Percentiles rank a stretch among this genome's conserved stretches.
Evolutionary conservation across 2,797 vertebrate genomes (phyloP).

Genomic region (Siniperca undulata): DNA sequence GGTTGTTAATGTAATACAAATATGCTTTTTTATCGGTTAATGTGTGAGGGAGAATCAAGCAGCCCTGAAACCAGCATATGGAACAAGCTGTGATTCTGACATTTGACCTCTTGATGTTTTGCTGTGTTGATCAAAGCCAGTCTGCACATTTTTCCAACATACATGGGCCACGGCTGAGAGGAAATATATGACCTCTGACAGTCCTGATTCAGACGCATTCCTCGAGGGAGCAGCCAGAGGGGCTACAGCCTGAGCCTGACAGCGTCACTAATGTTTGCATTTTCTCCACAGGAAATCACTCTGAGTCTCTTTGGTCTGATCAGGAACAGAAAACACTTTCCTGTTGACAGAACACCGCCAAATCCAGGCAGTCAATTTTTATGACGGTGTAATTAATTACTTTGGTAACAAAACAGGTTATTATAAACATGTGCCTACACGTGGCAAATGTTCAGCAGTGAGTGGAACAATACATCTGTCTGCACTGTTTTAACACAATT

Average conservation of each 20-base stretch:
- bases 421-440: constrained; percentile 37
- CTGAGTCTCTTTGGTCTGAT: constrained; percentile 74
- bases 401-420: constrained; percentile 58
- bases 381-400: constrained; percentile 55
- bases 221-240: constrained; percentile 71
- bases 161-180: constrained; percentile 60
- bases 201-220: constrained; percentile 74
- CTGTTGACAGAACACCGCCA: constrained; percentile 63
- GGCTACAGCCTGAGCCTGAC: constrained; percentile 51
- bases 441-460: constrained; percentile 25
- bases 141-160: constrained; percentile 57
- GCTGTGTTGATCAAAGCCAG: constrained; percentile 75
- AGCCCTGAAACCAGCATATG: constrained; percentile 38
- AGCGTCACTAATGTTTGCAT: constrained; percentile 79
- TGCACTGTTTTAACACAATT: constrained; percentile 33
- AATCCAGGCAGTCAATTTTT: constrained; percentile 53
- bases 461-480: constrained; percentile 49
- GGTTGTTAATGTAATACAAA: constrained; percentile 11
- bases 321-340: constrained; percentile 76
- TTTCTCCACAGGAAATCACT: constrained; percentile 84
- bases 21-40: constrained; percentile 21
- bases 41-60: constrained; percentile 31
- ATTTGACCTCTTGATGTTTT: constrained; percentile 64
- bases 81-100: constrained; percentile 57
- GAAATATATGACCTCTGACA: constrained; percentile 81